phyloP scores from a whole-genome alignment of 2,888 invertebrate species.

The Callosobruchus maculatus region DNA sequence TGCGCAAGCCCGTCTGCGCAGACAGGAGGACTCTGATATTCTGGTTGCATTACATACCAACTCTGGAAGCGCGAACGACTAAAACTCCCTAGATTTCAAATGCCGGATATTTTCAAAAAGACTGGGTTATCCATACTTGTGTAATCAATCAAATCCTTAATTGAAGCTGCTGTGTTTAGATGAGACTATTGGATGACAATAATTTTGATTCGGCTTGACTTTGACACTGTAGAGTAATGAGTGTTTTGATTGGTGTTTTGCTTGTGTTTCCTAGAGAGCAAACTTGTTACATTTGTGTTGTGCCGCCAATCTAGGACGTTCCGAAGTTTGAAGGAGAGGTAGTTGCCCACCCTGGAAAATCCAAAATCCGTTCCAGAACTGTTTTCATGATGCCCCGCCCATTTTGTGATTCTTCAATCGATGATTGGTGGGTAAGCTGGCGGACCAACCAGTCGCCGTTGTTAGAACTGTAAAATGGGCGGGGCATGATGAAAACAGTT shows the following conservation, averaged over 20 bases:
- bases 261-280: no score
- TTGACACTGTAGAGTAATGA: neutral
- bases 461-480: no score
- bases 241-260: neutral
- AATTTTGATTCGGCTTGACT: slow-evolving; percentile 13
- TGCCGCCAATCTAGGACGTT: no score
- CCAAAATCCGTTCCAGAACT: no score
- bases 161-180: neutral
- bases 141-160: neutral
- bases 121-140: neutral
- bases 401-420: no score
- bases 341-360: no score
- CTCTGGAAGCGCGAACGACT: slow-evolving; percentile 13
- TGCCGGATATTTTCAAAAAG: neutral
- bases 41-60: slow-evolving; percentile 14
- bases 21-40: neutral
- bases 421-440: no score
- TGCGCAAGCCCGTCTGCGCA: slow-evolving; percentile 20
- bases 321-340: no score
- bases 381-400: no score
- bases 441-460: no score
- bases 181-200: slow-evolving; percentile 8
- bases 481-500: no score
- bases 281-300: no score
- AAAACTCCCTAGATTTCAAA: slow-evolving; percentile 4